Base-by-base conservation (phyloP, 2,888 invertebrate species). In the Dioctria linearis region DNA sequence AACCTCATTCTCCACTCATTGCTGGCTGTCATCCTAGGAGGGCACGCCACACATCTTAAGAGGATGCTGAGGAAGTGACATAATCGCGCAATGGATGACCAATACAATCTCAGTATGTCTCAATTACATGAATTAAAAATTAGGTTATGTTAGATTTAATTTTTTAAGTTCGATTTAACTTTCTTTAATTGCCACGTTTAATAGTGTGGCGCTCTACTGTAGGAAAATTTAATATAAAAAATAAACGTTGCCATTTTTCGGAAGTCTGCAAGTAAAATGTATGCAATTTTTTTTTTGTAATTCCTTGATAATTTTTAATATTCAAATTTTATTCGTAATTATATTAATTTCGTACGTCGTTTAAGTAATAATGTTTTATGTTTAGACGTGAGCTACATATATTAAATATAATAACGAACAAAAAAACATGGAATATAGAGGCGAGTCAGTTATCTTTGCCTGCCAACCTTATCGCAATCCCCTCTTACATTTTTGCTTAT, bases 371-470 rank as follows among this genome's bases (percentile, higher is more conserved):
- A 25, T 25, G 25, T 25, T 25, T 25, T 49, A 39, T 76, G 61
- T 79, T 79, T 79, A 57, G 78, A 79, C 78, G 67, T 67, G 78
- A 79, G 78, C 78, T 79, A 67, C 67, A 66, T 66, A 54, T 51
- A 25, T 1, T 25, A 37, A 78, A 46, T 65, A 76, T 76, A 66
- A 66, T 78, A 66, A 51, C n/a, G n/a, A n/a, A n/a, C n/a, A 40
- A 51, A 54, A 51, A 42, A 59, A 42, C n/a, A 43, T 6, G 42
- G 59, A 40, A 37, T 46, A 69, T 13, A n/a, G 59, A 40, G 73
- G 73, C 57, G 42, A 54, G 6, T 54, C 11, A 11, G 9, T 11
- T 54, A 54, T 54, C 54, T 54, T 11, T n/a, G 11, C 54, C 54
- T 4, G 9, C 11, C 46, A 5, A 13, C 63, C 51, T 63, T 49